These are phyloP conservation scores for Catharus bicknelli DNA, from an alignment of 2,113 vertebrate species.

Conservation along the genomic window DNA sequence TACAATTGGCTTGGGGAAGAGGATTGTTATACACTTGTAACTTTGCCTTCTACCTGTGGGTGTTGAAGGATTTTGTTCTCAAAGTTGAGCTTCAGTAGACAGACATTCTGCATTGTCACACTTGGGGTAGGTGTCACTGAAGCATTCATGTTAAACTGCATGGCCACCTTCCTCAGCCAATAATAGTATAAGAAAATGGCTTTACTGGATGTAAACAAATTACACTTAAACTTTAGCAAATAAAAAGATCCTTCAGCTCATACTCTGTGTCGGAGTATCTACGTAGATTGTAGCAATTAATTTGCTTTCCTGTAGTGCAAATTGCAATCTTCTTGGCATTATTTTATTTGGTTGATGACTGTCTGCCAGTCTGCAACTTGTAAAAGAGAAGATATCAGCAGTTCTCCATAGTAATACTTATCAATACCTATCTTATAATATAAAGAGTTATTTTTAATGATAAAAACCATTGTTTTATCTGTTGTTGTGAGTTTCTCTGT, in stretches of 20 bases:
- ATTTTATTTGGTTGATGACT: neutral
- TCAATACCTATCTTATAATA: neutral
- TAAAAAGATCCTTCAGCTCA: neutral
- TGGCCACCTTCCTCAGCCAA: neutral
- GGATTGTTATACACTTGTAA: neutral
- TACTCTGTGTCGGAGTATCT: neutral
- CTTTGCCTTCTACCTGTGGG: neutral
- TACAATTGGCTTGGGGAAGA: neutral
- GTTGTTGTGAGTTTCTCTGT: neutral
- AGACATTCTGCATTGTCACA: neutral
- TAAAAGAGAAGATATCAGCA: neutral
- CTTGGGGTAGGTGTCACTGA: neutral
- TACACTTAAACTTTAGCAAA: neutral
- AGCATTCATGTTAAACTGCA: neutral
- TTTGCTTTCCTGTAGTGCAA: neutral
- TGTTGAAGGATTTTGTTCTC: neutral
- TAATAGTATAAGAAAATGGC: neutral
- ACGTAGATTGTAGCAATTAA: neutral
- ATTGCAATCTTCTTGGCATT: neutral
- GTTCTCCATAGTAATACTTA: neutral
- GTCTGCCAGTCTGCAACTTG: neutral
- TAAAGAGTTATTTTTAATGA: neutral
- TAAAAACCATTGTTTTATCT: neutral
- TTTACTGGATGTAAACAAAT: neutral
- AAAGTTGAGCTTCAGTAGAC: neutral